These are phyloP conservation scores for Lindbergichthys nudifrons DNA, from an alignment of 2,797 vertebrate species.

Conservation along the genomic window DNA sequence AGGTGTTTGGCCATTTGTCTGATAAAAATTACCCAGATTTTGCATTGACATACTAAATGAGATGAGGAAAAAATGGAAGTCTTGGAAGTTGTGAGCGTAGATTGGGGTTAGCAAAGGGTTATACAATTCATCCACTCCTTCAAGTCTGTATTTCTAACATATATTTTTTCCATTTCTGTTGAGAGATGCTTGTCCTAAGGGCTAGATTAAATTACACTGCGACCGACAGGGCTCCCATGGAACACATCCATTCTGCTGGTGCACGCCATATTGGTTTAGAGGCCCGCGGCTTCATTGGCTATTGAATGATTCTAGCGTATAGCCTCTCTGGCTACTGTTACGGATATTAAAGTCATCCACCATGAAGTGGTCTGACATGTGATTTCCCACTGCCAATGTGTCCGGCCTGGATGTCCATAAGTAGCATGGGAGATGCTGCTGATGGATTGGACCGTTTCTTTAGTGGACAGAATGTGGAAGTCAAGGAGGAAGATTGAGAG, in stretches of 20 bases:
- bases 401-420: conserved; percentile 63
- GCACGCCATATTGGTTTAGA: conserved; percentile 79
- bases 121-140: conserved; percentile 68
- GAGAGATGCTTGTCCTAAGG: conserved; percentile 84
- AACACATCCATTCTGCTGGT: conserved; percentile 79
- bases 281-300: conserved; percentile 79
- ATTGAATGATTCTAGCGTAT: conserved; percentile 79
- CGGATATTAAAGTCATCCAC: conserved; percentile 85
- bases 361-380: conserved; percentile 80
- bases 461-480: conserved; percentile 40
- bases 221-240: conserved; percentile 77
- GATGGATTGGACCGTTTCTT: conserved; percentile 73
- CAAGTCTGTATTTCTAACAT: conserved; percentile 62
- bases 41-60: conserved; percentile 61
- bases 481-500: conserved; percentile 24
- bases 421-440: conserved; percentile 58
- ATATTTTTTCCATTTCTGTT: conserved; percentile 67
- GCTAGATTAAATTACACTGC: conserved; percentile 81
- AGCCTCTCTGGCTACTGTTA: conserved; percentile 75
- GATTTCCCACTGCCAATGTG: conserved; percentile 75
- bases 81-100: conserved; percentile 42
- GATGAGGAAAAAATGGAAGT: conserved; percentile 48
- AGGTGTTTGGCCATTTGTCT: conserved; percentile 64
- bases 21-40: conserved; percentile 61
- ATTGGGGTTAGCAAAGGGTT: conserved; percentile 76